phyloP scores from a whole-genome alignment of 2,888 invertebrate species.

The Drosophila buzzatii region DNA sequence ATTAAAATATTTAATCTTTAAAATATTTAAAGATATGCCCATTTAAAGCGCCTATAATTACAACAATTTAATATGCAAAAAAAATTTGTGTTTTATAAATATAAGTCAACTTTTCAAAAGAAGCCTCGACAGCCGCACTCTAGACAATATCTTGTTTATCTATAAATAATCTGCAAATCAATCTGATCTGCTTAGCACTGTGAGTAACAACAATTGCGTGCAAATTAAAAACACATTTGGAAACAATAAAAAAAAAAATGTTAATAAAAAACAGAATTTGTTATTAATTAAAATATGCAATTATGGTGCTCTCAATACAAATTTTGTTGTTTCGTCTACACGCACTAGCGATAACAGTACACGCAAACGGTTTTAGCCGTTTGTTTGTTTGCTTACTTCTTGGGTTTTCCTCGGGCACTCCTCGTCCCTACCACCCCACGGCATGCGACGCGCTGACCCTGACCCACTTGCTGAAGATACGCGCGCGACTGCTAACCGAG shows the following conservation, averaged over 20 bases:
- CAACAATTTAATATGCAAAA: no score
- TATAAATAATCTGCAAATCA: conserved; percentile 1
- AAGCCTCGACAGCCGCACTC: background rate
- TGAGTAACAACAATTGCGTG: conserved; percentile 28
- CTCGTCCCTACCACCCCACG: conserved; percentile 1
- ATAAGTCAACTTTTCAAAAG: background rate
- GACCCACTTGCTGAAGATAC: conserved; percentile 77
- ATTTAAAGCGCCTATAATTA: no score
- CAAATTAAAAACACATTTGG: conserved; percentile 66
- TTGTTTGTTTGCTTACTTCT: conserved; percentile 32
- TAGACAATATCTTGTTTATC: background rate
- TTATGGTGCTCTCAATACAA: conserved; percentile 31
- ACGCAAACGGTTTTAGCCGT: conserved; percentile 56
- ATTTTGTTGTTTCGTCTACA: conserved; percentile 20
- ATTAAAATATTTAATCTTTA: no score
- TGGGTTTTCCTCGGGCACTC: conserved; percentile 30
- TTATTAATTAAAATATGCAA: conserved; percentile 65
- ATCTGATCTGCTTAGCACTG: conserved; percentile 11
- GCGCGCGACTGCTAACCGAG: conserved; percentile 33
- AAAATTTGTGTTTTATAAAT: background rate
- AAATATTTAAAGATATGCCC: no score
- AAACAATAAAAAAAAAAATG: conserved; percentile 29
- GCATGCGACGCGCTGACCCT: conserved; percentile 72
- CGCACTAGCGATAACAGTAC: conserved; percentile 56
- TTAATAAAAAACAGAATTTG: conserved; percentile 42